Evolutionary conservation across 2,797 vertebrate species (phyloP).

Genomic region (Halcyon chelicuti): DNA sequence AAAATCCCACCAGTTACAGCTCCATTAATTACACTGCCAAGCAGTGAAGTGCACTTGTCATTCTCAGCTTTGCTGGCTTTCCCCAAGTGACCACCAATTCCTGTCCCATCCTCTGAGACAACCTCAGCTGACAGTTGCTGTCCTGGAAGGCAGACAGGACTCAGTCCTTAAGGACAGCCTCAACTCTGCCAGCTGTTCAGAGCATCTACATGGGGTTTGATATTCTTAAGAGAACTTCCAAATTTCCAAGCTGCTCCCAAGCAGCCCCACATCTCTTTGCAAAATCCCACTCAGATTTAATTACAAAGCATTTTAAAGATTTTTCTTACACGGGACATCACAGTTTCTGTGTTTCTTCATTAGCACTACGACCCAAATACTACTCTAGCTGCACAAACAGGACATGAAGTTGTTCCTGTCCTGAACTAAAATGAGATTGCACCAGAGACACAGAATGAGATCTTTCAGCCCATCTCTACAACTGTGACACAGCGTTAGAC

Average conservation of each 20-base stretch:
- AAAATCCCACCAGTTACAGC: neutral
- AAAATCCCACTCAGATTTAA: neutral
- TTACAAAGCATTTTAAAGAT: neutral
- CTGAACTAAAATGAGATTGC: neutral
- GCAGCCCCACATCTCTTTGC: neutral
- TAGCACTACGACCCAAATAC: neutral
- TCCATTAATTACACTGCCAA: neutral
- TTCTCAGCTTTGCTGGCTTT: neutral
- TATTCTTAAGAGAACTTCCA: neutral
- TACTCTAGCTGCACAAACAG: neutral
- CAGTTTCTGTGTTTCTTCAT: neutral
- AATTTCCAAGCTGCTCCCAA: neutral
- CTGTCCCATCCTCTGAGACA: neutral
- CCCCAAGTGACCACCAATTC: neutral
- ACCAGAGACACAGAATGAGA: neutral
- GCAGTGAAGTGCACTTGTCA: neutral
- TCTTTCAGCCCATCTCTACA: neutral
- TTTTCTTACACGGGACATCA: neutral
- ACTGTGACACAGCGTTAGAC: neutral
- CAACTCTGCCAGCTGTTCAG: neutral
- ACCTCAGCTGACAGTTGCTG: neutral
- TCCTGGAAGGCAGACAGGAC: neutral
- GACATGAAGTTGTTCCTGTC: neutral
- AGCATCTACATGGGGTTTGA: neutral
- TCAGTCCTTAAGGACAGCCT: neutral